Percentiles rank a stretch among this genome's conserved stretches.
Evolutionary conservation across 2,888 invertebrate species (phyloP).

Genomic region (Dromius quadrimaculatus): DNA sequence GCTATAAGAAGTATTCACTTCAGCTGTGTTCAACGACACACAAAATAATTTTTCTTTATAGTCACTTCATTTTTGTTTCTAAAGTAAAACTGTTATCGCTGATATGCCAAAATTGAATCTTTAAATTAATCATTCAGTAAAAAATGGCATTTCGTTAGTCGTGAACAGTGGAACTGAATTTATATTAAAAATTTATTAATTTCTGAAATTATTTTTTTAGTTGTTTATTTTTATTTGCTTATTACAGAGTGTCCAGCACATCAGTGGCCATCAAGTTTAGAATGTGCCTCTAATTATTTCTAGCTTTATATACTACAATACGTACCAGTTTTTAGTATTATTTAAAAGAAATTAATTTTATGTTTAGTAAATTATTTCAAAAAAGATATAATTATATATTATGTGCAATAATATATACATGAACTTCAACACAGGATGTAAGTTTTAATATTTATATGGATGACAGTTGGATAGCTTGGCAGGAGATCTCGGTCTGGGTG

Average conservation of each 20-base stretch:
- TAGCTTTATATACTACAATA: conserved; percentile 37
- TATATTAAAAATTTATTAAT: too few species aligned
- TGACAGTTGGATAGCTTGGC: conserved; percentile 55
- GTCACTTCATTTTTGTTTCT: too few species aligned
- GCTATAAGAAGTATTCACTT: too few species aligned
- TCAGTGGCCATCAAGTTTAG: conserved; percentile 60
- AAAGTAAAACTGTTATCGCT: too few species aligned
- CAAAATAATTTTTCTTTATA: too few species aligned
- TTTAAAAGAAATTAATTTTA: conserved; percentile 13
- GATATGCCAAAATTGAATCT: too few species aligned
- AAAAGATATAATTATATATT: conserved; percentile 10
- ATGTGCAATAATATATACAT: background rate
- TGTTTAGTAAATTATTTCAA: conserved; percentile 10
- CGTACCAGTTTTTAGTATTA: conserved; percentile 28
- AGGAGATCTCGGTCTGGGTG: conserved; percentile 54
- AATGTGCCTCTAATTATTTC: conserved; percentile 48
- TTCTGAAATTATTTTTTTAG: conserved; percentile 33
- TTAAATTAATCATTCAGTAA: too few species aligned
- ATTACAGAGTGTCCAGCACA: conserved; percentile 59
- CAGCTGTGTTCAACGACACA: too few species aligned
- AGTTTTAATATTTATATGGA: conserved; percentile 48
- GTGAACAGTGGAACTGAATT: too few species aligned
- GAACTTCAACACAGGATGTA: conserved; percentile 15
- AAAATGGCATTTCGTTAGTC: too few species aligned
- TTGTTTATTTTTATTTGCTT: conserved; percentile 53